Percentiles rank a stretch among this genome's conserved stretches.
Conservation (phyloP, 2,113 vertebrate genomes). For the Alethe castanea region DNA sequence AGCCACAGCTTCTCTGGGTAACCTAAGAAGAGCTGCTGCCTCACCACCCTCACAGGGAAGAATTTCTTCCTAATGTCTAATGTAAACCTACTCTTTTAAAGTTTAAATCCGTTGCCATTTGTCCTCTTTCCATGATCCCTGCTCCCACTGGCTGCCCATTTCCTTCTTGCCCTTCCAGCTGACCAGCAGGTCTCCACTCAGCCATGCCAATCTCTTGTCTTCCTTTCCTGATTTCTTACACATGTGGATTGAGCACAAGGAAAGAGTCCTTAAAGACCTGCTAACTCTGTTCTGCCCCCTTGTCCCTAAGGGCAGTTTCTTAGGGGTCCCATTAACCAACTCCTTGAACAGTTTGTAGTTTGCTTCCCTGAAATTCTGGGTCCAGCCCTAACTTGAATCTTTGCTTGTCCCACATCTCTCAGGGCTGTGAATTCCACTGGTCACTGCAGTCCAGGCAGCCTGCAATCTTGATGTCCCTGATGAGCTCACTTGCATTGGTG, state of each 20-base stretch:
- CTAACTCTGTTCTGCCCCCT: not conserved
- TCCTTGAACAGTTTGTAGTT: not conserved
- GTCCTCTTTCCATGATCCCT: not conserved
- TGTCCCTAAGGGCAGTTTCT: not conserved
- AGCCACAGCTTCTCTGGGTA: not conserved
- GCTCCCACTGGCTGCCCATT: not conserved
- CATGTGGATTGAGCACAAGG: not conserved
- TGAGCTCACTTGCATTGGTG: not conserved
- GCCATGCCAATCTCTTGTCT: not conserved
- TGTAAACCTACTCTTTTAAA: not conserved
- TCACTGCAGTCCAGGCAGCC: not conserved
- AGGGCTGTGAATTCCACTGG: not conserved
- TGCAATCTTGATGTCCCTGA: not conserved
- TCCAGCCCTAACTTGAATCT: not conserved
- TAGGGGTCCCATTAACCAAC: not conserved
- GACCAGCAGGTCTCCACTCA: not conserved
- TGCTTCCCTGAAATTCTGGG: not conserved
- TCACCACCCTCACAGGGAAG: not conserved
- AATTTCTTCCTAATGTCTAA: not conserved
- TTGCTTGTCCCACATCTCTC: not conserved
- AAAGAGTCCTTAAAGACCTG: not conserved
- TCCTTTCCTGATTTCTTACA: not conserved
- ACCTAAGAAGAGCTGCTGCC: not conserved
- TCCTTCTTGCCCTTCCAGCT: not conserved
- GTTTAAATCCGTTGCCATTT: not conserved